Percentiles rank a stretch among this genome's conserved stretches.
Evolutionary conservation across 2,797 vertebrate genomes (phyloP).

Genomic region (Zenarchopterus dispar): DNA sequence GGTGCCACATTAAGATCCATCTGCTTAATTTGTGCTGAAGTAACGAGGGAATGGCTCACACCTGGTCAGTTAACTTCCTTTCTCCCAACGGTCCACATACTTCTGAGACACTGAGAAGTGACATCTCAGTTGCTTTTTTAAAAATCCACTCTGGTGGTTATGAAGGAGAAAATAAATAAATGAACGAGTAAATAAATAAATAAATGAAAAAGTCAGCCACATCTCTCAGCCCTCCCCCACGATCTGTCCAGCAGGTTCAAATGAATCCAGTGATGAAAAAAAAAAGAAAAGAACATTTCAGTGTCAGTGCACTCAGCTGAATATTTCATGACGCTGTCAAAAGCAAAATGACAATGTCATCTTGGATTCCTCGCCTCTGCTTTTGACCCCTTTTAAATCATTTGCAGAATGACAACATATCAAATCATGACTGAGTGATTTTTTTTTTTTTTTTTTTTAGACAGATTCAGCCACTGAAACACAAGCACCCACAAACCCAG

Average conservation of each 20-base stretch:
- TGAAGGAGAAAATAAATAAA: neutral
- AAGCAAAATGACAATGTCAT: slow-evolving; percentile 37
- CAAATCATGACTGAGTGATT: slow-evolving; percentile 6
- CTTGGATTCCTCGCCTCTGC: slow-evolving; percentile 33
- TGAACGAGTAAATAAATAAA: neutral
- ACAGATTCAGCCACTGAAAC: slow-evolving; percentile 41
- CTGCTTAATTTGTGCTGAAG: too few species aligned
- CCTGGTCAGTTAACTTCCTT: too few species aligned
- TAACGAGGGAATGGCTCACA: too few species aligned
- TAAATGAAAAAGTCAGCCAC: neutral
- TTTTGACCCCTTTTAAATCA: slow-evolving; percentile 66
- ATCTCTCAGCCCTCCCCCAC: slow-evolving; percentile 22
- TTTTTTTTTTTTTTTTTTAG: slow-evolving; percentile 36
- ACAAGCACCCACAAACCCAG: slow-evolving; percentile 11
- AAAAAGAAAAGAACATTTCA: slow-evolving; percentile 64
- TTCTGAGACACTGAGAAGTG: too few species aligned
- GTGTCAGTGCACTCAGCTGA: slow-evolving; percentile 57
- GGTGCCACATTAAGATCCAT: too few species aligned
- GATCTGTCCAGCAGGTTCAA: slow-evolving; percentile 36
- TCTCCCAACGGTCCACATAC: too few species aligned
- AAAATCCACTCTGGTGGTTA: too few species aligned
- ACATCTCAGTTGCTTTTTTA: too few species aligned
- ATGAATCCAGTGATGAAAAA: slow-evolving; percentile 62
- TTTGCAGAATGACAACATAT: slow-evolving; percentile 27
- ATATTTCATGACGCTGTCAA: slow-evolving; percentile 62